Conservation (phyloP, 2,797 vertebrate genomes). For the Mallotus villosus region DNA sequence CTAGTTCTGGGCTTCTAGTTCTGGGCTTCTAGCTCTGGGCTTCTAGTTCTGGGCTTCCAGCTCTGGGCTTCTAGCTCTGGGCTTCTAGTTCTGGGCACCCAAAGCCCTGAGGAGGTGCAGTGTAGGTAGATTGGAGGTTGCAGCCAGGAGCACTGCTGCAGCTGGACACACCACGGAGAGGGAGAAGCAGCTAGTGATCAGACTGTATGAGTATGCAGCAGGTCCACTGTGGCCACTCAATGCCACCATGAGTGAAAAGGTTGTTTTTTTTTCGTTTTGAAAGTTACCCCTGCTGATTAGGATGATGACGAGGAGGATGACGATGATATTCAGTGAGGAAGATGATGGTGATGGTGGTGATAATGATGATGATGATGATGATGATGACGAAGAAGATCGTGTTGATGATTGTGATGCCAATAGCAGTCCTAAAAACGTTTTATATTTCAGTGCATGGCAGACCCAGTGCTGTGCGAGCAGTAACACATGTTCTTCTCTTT, state of each 20-base stretch:
- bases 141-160: neutral
- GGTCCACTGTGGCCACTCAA: neutral
- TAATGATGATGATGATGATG: neutral
- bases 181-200: neutral
- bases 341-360: conserved; percentile 5
- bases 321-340: neutral
- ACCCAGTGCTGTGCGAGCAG: neutral
- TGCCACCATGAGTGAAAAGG: no score
- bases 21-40: no score
- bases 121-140: neutral
- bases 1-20: no score
- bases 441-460: neutral
- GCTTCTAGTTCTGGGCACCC: no score
- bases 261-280: neutral
- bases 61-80: no score
- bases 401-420: conserved; percentile 28
- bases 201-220: neutral
- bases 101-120: neutral
- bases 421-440: neutral
- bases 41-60: no score
- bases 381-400: conserved; percentile 12
- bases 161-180: neutral
- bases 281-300: neutral
- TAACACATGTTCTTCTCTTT: conserved; percentile 55
- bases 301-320: conserved; percentile 1